Evolutionary conservation across 2,797 vertebrate species (phyloP).

Genomic region (Garrulus glandarius): DNA sequence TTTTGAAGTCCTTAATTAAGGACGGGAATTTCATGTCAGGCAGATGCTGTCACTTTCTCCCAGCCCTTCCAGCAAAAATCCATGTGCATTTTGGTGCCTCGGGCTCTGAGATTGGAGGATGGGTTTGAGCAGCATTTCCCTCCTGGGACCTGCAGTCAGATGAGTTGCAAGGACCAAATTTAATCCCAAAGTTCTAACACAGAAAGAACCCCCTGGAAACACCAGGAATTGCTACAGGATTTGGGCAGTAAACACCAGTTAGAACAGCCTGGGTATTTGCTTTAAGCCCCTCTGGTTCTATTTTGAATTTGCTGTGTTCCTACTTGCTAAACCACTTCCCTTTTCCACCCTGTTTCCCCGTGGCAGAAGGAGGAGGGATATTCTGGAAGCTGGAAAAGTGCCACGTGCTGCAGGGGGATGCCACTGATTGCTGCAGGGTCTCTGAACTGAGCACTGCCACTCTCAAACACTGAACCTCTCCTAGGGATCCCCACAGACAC

Average conservation of each 20-base stretch:
- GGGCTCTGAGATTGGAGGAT: not conserved
- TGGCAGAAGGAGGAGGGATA: conserved; percentile 59
- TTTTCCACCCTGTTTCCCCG: conserved; percentile 43
- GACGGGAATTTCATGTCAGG: not conserved
- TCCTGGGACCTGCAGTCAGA: not conserved
- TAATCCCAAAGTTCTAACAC: not conserved
- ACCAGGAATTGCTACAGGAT: conserved; percentile 44
- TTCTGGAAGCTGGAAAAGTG: conserved; percentile 69
- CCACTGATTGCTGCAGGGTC: not conserved
- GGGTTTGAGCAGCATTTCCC: not conserved
- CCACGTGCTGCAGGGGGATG: not conserved
- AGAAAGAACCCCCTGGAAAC: conserved; percentile 13
- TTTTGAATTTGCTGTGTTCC: conserved; percentile 70
- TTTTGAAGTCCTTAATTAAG: conserved; percentile 14
- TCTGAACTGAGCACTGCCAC: not conserved
- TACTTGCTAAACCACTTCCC: conserved; percentile 52
- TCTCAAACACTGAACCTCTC: not conserved
- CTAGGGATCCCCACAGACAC: not conserved
- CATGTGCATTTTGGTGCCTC: not conserved
- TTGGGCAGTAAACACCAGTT: conserved; percentile 60
- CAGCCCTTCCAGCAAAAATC: conserved; percentile 1
- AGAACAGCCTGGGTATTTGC: conserved; percentile 40
- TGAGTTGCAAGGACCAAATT: not conserved
- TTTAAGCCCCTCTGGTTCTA: conserved; percentile 59
- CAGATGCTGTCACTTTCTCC: not conserved